Percentiles rank a stretch among this genome's conserved stretches.
Conservation (phyloP, 2,113 vertebrate genomes). For the Peromyscus leucopus region DNA sequence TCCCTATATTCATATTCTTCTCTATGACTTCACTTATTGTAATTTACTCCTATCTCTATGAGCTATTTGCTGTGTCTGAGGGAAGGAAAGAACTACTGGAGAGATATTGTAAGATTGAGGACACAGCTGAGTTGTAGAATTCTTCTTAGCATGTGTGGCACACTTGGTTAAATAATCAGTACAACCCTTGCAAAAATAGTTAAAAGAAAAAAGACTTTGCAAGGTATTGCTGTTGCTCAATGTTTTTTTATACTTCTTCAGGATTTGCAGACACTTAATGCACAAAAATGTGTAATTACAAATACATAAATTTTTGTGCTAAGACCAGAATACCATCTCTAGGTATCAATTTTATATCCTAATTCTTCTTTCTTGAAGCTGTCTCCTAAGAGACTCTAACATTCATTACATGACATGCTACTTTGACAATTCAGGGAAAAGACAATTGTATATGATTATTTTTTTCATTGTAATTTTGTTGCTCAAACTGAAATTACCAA, state of each 20-base stretch:
- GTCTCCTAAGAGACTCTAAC: neutral
- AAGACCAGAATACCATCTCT: neutral
- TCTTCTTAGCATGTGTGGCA: neutral
- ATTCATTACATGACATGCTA: neutral
- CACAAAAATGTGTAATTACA: slow-evolving; percentile 35
- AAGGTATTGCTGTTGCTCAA: slow-evolving; percentile 47
- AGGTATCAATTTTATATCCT: slow-evolving; percentile 45
- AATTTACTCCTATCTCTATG: neutral
- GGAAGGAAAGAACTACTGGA: neutral
- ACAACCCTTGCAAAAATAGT: neutral
- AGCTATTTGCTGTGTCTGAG: neutral
- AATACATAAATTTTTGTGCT: slow-evolving; percentile 49
- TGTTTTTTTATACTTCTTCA: neutral
- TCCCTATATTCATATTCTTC: neutral
- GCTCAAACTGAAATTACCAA: slow-evolving; percentile 41
- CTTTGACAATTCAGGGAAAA: slow-evolving; percentile 70
- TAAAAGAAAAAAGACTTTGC: neutral
- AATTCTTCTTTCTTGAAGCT: slow-evolving; percentile 29
- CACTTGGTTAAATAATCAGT: neutral
- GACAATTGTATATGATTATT: slow-evolving; percentile 29
- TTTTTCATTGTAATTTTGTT: slow-evolving; percentile 40
- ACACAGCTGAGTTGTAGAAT: fast-evolving
- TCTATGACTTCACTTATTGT: neutral
- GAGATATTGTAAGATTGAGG: neutral
- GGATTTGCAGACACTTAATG: slow-evolving; percentile 36